phyloP scores from a whole-genome alignment of 2,888 invertebrate genomes.

The Peribatodes rhomboidaria region DNA sequence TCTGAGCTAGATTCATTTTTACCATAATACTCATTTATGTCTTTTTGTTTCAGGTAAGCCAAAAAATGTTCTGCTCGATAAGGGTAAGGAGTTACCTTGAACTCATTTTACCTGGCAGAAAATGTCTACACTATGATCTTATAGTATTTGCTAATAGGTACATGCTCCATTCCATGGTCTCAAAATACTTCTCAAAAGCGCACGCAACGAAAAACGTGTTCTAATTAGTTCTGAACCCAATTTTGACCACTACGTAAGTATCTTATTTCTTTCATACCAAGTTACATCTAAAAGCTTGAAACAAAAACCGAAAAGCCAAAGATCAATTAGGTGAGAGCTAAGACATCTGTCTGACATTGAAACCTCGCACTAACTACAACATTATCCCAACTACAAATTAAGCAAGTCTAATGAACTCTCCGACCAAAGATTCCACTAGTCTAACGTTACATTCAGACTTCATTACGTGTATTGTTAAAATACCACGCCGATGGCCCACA shows the following conservation, averaged over 20 bases:
- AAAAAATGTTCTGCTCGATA: neutral
- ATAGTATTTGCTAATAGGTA: too few species aligned
- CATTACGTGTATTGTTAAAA: conserved; percentile 60
- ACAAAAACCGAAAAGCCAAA: conserved; percentile 31
- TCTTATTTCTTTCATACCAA: conserved; percentile 15
- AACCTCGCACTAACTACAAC: conserved; percentile 40
- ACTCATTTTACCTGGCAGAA: neutral
- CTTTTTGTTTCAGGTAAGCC: conserved; percentile 36
- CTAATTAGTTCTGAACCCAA: neutral
- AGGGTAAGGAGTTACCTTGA: neutral
- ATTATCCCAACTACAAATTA: conserved; percentile 40
- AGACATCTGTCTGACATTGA: conserved; percentile 37
- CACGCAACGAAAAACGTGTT: too few species aligned
- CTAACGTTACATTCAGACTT: conserved; percentile 54
- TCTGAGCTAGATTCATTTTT: too few species aligned
- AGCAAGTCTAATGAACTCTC: conserved; percentile 42
- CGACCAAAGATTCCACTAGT: conserved; percentile 47
- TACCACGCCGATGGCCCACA: conserved; percentile 51
- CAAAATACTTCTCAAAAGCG: too few species aligned
- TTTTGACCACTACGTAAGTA: neutral
- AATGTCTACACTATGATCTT: too few species aligned
- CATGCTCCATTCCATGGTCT: too few species aligned
- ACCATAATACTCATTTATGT: too few species aligned
- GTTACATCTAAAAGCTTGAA: conserved; percentile 22
- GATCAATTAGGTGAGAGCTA: conserved; percentile 37